These are phyloP conservation scores for Acrobasis consociella DNA, from an alignment of 2,888 invertebrate species.

Conservation along the genomic window DNA sequence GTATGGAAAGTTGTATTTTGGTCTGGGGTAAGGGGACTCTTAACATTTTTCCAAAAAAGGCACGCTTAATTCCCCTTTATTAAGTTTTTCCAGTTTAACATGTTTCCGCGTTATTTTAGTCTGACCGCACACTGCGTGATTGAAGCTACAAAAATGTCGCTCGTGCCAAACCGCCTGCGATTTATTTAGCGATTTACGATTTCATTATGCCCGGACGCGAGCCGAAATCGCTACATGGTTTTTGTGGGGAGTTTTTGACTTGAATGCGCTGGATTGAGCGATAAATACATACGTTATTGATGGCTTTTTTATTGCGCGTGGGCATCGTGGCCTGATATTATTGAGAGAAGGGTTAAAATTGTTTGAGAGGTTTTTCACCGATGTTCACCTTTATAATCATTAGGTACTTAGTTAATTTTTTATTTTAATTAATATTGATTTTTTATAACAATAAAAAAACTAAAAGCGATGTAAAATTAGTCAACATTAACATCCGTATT, in stretches of 20 bases:
- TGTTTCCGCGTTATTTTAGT: background rate
- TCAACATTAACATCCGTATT: too few relatives aligned
- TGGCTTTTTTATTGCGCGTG: background rate
- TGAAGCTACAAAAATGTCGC: constrained; percentile 72
- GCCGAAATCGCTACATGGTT: constrained; percentile 12
- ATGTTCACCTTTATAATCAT: too few relatives aligned
- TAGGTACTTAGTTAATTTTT: too few relatives aligned
- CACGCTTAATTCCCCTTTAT: too few relatives aligned
- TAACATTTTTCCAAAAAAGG: too few relatives aligned
- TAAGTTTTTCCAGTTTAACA: background rate
- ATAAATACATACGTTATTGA: constrained; percentile 3
- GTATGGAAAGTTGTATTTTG: too few relatives aligned
- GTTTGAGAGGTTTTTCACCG: too few relatives aligned
- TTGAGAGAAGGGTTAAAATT: too few relatives aligned
- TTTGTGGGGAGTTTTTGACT: constrained; percentile 16
- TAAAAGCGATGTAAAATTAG: too few relatives aligned
- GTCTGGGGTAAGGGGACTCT: too few relatives aligned
- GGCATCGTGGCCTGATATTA: background rate
- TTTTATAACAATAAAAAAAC: too few relatives aligned
- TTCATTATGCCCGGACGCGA: constrained; percentile 26
- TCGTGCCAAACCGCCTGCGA: constrained; percentile 42
- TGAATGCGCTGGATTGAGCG: constrained; percentile 9
- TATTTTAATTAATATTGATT: too few relatives aligned
- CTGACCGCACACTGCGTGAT: constrained; percentile 44
- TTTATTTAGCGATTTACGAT: constrained; percentile 32